Evolutionary conservation across 2,797 vertebrate genomes (phyloP).

Genomic region (Gallinago solitaria): DNA sequence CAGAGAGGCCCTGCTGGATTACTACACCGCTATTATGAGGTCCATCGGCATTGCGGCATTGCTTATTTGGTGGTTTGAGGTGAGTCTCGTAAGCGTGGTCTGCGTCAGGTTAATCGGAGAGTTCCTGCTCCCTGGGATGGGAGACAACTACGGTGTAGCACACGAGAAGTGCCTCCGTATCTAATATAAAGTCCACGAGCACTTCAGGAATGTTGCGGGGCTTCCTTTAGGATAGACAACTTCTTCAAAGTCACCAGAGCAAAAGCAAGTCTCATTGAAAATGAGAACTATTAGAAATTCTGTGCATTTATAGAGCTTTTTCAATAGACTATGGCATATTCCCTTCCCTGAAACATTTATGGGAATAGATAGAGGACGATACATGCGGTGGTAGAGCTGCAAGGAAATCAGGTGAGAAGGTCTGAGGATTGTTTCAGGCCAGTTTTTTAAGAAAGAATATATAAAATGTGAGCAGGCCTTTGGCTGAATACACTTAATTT

Average conservation of each 20-base stretch:
- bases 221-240: background rate
- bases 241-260: background rate
- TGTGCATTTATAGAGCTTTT: background rate
- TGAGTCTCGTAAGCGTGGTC: constrained; percentile 58
- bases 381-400: background rate
- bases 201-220: background rate
- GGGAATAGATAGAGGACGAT: background rate
- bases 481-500: background rate
- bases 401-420: background rate
- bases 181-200: background rate
- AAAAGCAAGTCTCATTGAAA: background rate
- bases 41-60: constrained; percentile 86
- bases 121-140: background rate
- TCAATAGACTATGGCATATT: background rate
- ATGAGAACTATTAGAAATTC: background rate
- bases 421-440: background rate
- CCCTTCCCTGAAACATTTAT: background rate
- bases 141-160: rapidly evolving
- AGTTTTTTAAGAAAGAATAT: background rate
- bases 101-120: too few relatives aligned
- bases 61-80: constrained; percentile 92
- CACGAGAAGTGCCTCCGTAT: background rate
- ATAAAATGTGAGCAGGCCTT: background rate
- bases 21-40: constrained; percentile 87
- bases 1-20: constrained; percentile 85